phyloP scores from a whole-genome alignment of 2,888 invertebrate genomes.

The Mactromeris polynyma region DNA sequence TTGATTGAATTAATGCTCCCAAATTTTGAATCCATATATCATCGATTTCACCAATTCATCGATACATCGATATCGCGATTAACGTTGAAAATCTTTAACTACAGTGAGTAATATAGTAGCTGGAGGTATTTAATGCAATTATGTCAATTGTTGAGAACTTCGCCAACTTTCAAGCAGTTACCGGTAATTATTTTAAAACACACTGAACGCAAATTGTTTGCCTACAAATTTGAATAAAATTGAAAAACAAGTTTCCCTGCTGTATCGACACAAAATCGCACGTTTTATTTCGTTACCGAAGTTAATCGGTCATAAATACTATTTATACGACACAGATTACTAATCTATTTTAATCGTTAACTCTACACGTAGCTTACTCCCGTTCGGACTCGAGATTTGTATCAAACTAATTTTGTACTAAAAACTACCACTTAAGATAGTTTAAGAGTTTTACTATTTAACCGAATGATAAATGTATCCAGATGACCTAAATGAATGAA shows the following conservation, averaged over 20 bases:
- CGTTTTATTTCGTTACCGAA: background rate
- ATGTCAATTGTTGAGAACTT: no score
- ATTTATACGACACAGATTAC: background rate
- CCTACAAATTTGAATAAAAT: background rate
- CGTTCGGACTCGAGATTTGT: background rate
- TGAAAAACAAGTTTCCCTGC: background rate
- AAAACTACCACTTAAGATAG: conserved; percentile 7
- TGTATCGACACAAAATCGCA: background rate
- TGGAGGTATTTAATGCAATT: no score
- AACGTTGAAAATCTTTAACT: no score
- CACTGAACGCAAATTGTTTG: no score
- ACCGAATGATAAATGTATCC: background rate
- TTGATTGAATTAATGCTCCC: no score
- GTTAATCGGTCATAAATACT: conserved; percentile 12
- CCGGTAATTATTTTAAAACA: no score
- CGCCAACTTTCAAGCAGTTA: no score
- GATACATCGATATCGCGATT: no score
- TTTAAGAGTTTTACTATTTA: conserved; percentile 15
- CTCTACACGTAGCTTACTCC: background rate
- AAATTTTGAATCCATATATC: no score
- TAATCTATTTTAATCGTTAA: conserved; percentile 2
- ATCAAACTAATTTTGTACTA: background rate
- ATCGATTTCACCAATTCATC: no score
- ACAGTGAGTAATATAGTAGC: no score
- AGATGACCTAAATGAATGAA: background rate